Evolutionary conservation across 2,113 vertebrate genomes (phyloP).

Genomic region (Polypterus bichir): DNA sequence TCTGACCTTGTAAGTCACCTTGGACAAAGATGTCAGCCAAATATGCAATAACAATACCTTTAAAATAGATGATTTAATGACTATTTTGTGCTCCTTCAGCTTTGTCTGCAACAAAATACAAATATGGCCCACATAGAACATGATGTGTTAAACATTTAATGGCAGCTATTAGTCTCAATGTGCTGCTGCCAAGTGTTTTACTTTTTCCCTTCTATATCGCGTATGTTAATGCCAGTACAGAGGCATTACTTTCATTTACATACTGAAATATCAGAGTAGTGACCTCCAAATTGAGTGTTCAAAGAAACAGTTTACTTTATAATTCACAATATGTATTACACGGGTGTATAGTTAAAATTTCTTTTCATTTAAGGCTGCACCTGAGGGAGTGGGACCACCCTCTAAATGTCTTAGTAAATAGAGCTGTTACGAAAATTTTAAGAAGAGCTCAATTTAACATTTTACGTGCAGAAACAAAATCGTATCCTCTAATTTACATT

Average conservation of each 20-base stretch:
- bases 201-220: constrained; percentile 3
- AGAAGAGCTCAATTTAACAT: not conserved
- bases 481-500: not conserved
- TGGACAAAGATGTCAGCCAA: too few species aligned
- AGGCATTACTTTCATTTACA: not conserved
- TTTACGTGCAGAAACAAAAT: not conserved
- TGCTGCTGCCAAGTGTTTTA: constrained; percentile 23
- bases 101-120: constrained; percentile 30
- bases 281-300: not conserved
- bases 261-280: not conserved
- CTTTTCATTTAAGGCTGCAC: not conserved
- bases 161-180: constrained; percentile 31
- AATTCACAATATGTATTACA: not conserved
- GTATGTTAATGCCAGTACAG: not conserved
- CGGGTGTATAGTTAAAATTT: not conserved
- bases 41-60: constrained; percentile 8
- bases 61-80: constrained; percentile 34
- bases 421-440: not conserved
- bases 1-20: too few species aligned
- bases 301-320: not conserved
- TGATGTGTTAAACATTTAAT: constrained; percentile 35
- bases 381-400: not conserved
- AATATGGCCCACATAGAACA: constrained; percentile 28
- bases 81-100: constrained; percentile 41
- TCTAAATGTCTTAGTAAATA: not conserved